Evolutionary conservation across 2,888 invertebrate genomes (phyloP).

Genomic region (Oscheius sp.): DNA sequence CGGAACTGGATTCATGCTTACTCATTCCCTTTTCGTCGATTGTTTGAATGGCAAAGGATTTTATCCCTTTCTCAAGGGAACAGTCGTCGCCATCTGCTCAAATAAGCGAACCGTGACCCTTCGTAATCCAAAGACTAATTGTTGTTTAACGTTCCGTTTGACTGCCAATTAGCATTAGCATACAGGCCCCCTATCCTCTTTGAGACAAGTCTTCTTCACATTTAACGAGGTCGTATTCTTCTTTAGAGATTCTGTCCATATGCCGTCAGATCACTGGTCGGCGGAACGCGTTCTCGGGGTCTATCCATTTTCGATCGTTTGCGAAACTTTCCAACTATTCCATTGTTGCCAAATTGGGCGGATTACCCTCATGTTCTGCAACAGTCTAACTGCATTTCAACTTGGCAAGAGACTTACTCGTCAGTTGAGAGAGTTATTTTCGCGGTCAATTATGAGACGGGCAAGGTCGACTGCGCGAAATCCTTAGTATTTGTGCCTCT

Average conservation of each 20-base stretch:
- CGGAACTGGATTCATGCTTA: constrained; percentile 16
- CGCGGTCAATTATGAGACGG: constrained; percentile 29
- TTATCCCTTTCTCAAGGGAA: constrained; percentile 1
- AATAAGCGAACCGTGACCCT: constrained; percentile 22
- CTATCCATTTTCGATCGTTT: not conserved
- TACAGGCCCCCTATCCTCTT: not conserved
- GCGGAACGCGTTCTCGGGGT: constrained; percentile 14
- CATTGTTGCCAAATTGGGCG: not conserved
- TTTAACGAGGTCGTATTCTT: constrained; percentile 3
- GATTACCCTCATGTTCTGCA: not conserved
- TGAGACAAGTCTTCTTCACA: not conserved
- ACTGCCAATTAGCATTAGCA: constrained; percentile 17
- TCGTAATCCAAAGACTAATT: constrained; percentile 26
- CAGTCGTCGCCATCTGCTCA: constrained; percentile 22
- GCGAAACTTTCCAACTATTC: not conserved
- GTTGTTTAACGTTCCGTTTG: constrained; percentile 26
- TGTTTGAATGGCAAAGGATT: not conserved
- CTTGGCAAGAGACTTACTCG: not conserved
- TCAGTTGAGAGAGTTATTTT: constrained; percentile 17
- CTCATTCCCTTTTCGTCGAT: not conserved
- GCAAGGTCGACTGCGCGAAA: constrained; percentile 30
- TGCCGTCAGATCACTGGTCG: constrained; percentile 5
- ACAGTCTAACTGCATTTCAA: not conserved
- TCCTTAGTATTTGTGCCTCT: constrained; percentile 30
- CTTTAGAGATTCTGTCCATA: not conserved